These are phyloP conservation scores for Pachliopta kotzebuea DNA, from an alignment of 2,888 invertebrate genomes.

Conservation along the genomic window DNA sequence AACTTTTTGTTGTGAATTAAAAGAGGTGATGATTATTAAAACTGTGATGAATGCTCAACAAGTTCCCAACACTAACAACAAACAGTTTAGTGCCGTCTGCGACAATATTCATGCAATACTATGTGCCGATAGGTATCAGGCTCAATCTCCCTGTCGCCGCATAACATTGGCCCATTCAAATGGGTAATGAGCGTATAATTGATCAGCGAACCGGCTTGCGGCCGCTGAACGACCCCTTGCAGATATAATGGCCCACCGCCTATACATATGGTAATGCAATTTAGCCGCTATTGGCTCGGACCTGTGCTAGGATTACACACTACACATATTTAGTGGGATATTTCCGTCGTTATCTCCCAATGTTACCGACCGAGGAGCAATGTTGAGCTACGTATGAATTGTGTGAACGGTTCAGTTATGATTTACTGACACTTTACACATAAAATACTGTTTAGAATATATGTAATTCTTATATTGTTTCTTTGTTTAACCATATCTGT, in stretches of 20 bases:
- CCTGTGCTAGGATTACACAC: slow-evolving; percentile 2
- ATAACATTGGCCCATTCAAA: slow-evolving; percentile 34
- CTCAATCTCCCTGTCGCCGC: slow-evolving; percentile 24
- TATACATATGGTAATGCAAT: slow-evolving; percentile 36
- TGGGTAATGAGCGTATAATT: slow-evolving; percentile 45
- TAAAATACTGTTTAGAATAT: too few relatives aligned
- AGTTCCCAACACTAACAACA: too few relatives aligned
- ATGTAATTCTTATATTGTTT: too few relatives aligned
- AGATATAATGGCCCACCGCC: slow-evolving; percentile 30
- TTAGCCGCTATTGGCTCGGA: slow-evolving; percentile 16
- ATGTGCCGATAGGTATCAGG: slow-evolving; percentile 10
- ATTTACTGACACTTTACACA: too few relatives aligned
- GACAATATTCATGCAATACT: not conserved
- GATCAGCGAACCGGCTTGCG: slow-evolving; percentile 37
- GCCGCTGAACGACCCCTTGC: slow-evolving; percentile 29
- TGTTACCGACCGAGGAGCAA: too few relatives aligned
- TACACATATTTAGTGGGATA: slow-evolving; percentile 9
- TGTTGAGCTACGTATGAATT: too few relatives aligned
- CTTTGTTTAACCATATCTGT: too few relatives aligned
- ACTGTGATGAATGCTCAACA: too few relatives aligned
- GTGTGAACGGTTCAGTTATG: too few relatives aligned
- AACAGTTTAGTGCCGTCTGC: too few relatives aligned
- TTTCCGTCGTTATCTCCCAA: not conserved
- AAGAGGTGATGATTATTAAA: too few relatives aligned
- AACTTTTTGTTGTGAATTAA: too few relatives aligned